phyloP scores from a whole-genome alignment of 2,888 invertebrate genomes.

The Glyphotaelius pellucidus region DNA sequence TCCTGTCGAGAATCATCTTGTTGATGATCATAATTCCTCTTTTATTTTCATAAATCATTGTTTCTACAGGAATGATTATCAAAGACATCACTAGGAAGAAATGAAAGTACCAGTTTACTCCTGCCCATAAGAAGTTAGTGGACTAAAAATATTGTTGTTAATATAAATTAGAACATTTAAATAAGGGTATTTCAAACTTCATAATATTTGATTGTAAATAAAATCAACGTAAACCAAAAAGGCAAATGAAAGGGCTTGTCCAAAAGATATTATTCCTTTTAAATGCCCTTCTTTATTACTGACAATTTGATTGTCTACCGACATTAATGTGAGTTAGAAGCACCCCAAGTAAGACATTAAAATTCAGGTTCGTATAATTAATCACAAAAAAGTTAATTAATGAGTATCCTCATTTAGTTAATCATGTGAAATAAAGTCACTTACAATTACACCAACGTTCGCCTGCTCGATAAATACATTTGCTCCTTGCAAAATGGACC shows the following conservation, averaged over 20 bases:
- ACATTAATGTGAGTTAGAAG: too few relatives aligned
- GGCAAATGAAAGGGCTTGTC: too few relatives aligned
- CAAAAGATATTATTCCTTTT: too few relatives aligned
- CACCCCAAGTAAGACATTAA: too few relatives aligned
- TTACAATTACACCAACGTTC: background rate
- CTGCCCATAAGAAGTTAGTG: background rate
- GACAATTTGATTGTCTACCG: too few relatives aligned
- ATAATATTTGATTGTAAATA: background rate
- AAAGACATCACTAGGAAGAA: background rate
- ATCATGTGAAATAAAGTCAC: background rate
- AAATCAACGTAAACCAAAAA: too few relatives aligned
- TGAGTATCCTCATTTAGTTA: background rate
- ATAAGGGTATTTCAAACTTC: background rate
- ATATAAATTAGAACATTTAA: background rate
- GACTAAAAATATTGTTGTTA: background rate
- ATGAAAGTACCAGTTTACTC: background rate
- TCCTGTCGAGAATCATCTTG: background rate
- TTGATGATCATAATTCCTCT: constrained; percentile 27
- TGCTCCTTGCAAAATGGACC: background rate
- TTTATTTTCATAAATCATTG: constrained; percentile 41
- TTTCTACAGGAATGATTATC: background rate
- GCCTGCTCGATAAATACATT: background rate
- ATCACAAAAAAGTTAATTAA: background rate
- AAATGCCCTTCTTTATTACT: too few relatives aligned
- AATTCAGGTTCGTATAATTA: too few relatives aligned